These are phyloP conservation scores for Argopecten irradians DNA, from an alignment of 1,140 invertebrate genomes.

Conservation along the genomic window DNA sequence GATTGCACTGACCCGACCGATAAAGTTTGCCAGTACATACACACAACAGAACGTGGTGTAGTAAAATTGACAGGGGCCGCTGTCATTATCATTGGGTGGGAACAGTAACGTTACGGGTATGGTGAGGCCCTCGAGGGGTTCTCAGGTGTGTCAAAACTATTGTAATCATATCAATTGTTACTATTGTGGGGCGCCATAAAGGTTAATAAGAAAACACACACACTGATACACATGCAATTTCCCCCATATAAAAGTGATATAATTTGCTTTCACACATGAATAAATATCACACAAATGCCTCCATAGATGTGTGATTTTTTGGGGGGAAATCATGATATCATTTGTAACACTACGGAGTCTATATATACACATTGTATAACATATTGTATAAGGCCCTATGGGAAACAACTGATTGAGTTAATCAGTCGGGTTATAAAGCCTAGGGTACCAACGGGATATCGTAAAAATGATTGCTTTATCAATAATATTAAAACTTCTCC, in stretches of 20 bases:
- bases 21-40: neutral
- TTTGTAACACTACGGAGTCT: no score
- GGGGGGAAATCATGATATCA: no score
- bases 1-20: neutral
- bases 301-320: no score
- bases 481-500: neutral
- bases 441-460: neutral
- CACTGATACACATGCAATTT: no score
- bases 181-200: neutral
- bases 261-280: no score
- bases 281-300: no score
- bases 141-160: slow-evolving; percentile 20
- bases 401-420: no score
- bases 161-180: neutral
- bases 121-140: neutral
- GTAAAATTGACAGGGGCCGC: neutral
- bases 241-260: no score
- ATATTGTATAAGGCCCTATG: no score
- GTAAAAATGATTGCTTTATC: neutral
- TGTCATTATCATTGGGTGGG: neutral
- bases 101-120: neutral
- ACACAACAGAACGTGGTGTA: neutral
- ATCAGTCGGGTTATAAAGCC: neutral
- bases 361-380: no score
- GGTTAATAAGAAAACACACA: no score